Evolutionary conservation across 2,797 vertebrate species (phyloP).

Genomic region (Muscicapa striata): DNA sequence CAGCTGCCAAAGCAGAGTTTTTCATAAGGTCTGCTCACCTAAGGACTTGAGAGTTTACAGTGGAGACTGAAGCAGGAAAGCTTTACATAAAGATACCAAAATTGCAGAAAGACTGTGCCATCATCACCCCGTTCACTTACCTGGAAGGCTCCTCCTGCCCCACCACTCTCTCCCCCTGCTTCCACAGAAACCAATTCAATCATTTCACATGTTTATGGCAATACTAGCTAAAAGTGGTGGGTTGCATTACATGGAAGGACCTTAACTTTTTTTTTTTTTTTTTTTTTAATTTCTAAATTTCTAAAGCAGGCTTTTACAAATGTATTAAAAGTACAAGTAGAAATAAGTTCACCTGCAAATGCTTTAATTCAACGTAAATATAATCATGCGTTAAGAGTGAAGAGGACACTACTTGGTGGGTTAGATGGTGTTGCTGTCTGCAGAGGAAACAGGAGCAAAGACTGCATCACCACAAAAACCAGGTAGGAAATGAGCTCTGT

Average conservation of each 20-base stretch:
- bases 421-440: background rate
- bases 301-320: background rate
- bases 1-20: background rate
- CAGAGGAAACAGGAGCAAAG: background rate
- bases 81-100: background rate
- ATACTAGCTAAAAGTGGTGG: background rate
- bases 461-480: background rate
- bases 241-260: background rate
- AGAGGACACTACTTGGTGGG: background rate
- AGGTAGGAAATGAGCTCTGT: slow-evolving; percentile 4
- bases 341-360: background rate
- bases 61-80: background rate
- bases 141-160: background rate
- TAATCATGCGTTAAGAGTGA: background rate
- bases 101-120: background rate
- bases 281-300: background rate
- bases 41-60: background rate
- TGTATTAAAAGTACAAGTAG: background rate
- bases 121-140: background rate
- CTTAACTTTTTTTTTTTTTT: background rate
- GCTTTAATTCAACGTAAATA: background rate
- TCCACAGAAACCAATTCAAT: background rate
- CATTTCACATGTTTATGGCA: background rate
- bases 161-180: background rate
- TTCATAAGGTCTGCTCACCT: background rate